These are phyloP conservation scores for Luscinia luscinia DNA, from an alignment of 2,797 vertebrate species.

Conservation along the genomic window DNA sequence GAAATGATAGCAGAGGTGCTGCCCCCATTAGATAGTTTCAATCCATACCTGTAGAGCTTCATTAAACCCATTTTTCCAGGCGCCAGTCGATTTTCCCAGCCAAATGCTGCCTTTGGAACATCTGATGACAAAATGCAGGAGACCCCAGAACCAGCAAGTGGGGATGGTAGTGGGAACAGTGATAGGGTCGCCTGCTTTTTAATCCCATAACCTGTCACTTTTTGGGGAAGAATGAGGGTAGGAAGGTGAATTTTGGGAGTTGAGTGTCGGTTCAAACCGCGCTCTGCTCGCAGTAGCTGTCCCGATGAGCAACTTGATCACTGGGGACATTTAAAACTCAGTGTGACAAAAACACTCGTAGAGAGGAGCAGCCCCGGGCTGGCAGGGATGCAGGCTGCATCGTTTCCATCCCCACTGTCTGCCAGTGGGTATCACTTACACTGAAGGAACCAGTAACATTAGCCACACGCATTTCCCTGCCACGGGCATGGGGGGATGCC, in stretches of 20 bases:
- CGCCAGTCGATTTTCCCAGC: rapidly evolving
- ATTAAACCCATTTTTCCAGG: neutral
- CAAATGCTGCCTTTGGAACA: neutral
- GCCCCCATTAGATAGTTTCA: neutral
- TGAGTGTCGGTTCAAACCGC: rapidly evolving
- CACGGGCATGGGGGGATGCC: neutral
- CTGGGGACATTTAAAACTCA: conserved; percentile 20
- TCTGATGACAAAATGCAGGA: neutral
- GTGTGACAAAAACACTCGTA: conserved; percentile 38
- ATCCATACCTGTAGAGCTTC: neutral
- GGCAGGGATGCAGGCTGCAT: conserved; percentile 12
- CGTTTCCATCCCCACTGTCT: conserved; percentile 33
- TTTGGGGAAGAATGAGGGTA: neutral
- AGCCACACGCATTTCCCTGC: conserved; percentile 9
- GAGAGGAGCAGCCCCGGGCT: conserved; percentile 24
- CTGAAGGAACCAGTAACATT: conserved; percentile 43
- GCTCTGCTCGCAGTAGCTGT: neutral
- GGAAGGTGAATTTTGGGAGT: neutral
- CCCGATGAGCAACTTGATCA: neutral
- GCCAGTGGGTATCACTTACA: conserved; percentile 34
- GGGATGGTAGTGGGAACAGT: neutral
- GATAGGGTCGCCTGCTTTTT: rapidly evolving
- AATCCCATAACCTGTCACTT: rapidly evolving
- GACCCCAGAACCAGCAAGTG: neutral
- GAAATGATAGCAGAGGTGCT: neutral